Base-by-base conservation (phyloP, 2,113 vertebrate genomes). In the Aspidoscelis tigris region DNA sequence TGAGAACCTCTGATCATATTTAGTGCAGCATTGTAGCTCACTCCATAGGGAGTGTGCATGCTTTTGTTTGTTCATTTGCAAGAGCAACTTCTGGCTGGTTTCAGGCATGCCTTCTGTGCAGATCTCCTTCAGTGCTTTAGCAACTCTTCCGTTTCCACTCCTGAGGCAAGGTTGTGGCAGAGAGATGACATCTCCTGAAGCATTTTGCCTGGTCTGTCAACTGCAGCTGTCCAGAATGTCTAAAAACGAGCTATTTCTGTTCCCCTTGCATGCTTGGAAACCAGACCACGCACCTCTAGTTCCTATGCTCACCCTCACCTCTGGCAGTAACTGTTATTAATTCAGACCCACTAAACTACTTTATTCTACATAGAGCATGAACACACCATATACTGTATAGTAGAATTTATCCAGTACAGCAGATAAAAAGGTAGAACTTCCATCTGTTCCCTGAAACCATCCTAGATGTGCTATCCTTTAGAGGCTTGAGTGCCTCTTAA, bases 261-360 rank as follows among this genome's bases (percentile, higher is more conserved):
- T 89, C 61, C 72, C 89, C 83, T 75, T 84, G 80, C 78, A 89
- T 47, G 73, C 80, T 91, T 86, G 74, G 77, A 81, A 86, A 89
- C 43, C 16, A 61, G 33, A 79, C 7, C 43, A 72, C 3, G 71
- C 55, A 1, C 72, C 84, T 64, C 77, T 81, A 43, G 1, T 0
- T 65, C 72, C 82, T 64, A 78, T 0, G 55, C 81, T 47, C 75
- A 89, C 43, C 80, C 86, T 83, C 82, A 89, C 75, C 78, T 41
- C 0, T 0, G 61, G 82, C 85, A 89, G 90, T 84, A 89, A 85
- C 81, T 26, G 7, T 86, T 91, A 80, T 81, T 90, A 86, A 70
- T 66, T 71, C 72, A 89, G 61, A 41, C 3, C 75, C 6, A 4
- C 66, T 89, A 89, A 91, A 81, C 79, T 85, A 65, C 64, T 88